These are phyloP conservation scores for Mormyrus hasselquistii DNA, from an alignment of 2,797 vertebrate species.

Conservation along the genomic window DNA sequence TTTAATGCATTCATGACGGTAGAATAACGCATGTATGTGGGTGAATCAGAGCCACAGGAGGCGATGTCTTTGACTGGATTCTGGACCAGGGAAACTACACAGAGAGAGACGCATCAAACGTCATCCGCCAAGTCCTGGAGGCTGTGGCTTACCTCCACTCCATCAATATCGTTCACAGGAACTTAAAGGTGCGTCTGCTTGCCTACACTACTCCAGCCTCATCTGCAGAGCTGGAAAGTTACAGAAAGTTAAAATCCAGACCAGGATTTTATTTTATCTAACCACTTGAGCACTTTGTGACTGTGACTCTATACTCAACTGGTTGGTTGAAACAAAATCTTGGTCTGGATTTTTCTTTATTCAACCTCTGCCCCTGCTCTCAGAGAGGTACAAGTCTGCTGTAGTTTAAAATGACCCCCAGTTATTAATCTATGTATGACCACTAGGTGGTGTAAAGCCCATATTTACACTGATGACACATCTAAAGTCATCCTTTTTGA, in stretches of 20 bases:
- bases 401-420: neutral
- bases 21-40: neutral
- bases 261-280: neutral
- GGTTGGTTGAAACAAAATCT: neutral
- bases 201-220: neutral
- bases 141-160: constrained; percentile 77
- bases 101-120: constrained; percentile 75
- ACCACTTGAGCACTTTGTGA: neutral
- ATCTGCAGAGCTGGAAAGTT: neutral
- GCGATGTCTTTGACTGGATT: constrained; percentile 83
- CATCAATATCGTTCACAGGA: constrained; percentile 78
- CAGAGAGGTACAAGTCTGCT: neutral
- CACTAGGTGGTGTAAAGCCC: neutral
- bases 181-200: constrained; percentile 65
- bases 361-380: neutral
- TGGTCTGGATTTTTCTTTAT: neutral
- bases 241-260: neutral
- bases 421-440: neutral
- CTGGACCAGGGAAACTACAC: constrained; percentile 81
- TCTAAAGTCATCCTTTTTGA: neutral
- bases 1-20: neutral
- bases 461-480: neutral
- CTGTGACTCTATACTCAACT: neutral
- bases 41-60: constrained; percentile 69
- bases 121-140: constrained; percentile 76